Conservation (phyloP, 2,113 vertebrate species). For the Engystomops pustulosus region DNA sequence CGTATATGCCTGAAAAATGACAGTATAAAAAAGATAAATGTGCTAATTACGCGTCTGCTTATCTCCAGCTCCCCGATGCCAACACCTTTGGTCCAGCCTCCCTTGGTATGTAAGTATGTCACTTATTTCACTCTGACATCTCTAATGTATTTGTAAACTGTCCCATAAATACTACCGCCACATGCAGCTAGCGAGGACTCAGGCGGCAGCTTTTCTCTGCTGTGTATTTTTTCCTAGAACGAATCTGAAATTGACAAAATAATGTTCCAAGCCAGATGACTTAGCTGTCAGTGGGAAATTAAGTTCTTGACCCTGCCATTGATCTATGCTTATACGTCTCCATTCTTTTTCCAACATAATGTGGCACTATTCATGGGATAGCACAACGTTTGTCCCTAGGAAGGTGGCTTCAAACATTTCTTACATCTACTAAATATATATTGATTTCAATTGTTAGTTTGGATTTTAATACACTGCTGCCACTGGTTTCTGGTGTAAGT, state of each 20-base stretch:
- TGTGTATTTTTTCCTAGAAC: constrained; percentile 83
- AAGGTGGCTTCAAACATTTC: too few species aligned
- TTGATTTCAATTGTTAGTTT: too few species aligned
- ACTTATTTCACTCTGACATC: constrained; percentile 99
- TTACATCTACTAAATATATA: too few species aligned
- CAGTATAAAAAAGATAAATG: constrained; percentile 99
- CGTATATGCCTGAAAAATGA: constrained; percentile 99
- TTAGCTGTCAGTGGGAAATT: constrained; percentile 98
- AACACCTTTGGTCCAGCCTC: constrained; percentile 90
- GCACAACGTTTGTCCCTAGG: constrained; percentile 78
- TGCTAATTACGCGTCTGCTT: constrained; percentile 99
- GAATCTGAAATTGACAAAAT: constrained; percentile 93
- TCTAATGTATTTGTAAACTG: constrained; percentile 99
- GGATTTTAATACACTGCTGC: too few species aligned
- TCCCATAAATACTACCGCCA: constrained; percentile 98
- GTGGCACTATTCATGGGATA: constrained; percentile 81
- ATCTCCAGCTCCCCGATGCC: constrained; percentile 91
- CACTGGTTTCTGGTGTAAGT: too few species aligned
- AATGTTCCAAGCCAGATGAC: constrained; percentile 97
- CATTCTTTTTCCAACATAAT: constrained; percentile 96
- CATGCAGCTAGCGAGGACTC: constrained; percentile 92
- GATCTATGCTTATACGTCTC: constrained; percentile 98
- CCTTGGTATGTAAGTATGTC: constrained; percentile 94
- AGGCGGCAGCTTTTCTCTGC: constrained; percentile 82
- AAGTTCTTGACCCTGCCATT: constrained; percentile 98